Percentiles rank a stretch among this genome's conserved stretches.
Conservation (phyloP, 2,113 vertebrate genomes). For the Pionites leucogaster region DNA sequence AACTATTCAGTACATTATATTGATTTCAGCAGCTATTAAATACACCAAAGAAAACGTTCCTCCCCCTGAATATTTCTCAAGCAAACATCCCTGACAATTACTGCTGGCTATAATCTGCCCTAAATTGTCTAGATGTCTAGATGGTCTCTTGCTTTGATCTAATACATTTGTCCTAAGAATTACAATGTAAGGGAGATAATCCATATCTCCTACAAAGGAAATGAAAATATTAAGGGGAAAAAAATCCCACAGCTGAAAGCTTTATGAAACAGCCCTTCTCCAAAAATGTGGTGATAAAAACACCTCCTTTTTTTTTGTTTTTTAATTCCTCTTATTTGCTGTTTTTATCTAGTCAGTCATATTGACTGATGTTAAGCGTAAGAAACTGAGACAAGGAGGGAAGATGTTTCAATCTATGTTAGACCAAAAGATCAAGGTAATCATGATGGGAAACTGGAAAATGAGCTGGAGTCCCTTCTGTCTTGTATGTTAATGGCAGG, state of each 20-base stretch:
- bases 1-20: neutral
- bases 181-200: neutral
- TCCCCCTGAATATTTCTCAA: neutral
- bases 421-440: slow-evolving; percentile 32
- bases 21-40: neutral
- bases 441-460: neutral
- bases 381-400: neutral
- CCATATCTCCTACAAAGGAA: neutral
- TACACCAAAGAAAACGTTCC: neutral
- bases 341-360: neutral
- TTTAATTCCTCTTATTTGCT: neutral
- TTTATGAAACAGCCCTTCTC: neutral
- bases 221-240: neutral
- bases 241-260: neutral
- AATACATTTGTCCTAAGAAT: neutral
- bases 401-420: neutral
- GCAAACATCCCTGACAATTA: neutral
- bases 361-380: neutral
- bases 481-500: slow-evolving; percentile 22
- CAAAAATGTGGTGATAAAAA: neutral
- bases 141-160: neutral
- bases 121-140: neutral
- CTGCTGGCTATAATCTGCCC: neutral
- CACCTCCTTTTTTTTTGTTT: neutral
- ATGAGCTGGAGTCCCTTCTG: slow-evolving; percentile 26